A percentile compares a stretch with the other conserved stretches of the same genome.
These are phyloP conservation scores for Eueremaeus valkanovi DNA, from an alignment of 2,888 invertebrate genomes.

Conservation along the genomic window DNA sequence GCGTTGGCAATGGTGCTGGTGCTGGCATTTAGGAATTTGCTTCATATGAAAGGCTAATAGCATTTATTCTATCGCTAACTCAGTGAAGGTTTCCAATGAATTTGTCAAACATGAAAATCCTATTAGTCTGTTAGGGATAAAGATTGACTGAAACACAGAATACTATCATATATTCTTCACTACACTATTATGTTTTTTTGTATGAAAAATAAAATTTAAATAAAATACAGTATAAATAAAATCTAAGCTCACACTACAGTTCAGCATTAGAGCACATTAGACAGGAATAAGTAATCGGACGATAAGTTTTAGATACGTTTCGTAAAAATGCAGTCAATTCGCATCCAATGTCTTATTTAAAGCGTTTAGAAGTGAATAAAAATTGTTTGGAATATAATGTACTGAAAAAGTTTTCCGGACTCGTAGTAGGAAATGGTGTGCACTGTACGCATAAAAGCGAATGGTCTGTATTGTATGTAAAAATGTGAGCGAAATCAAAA, in stretches of 20 bases:
- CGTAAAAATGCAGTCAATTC: too few relatives aligned
- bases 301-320: too few relatives aligned
- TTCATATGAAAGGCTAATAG: conserved; percentile 24
- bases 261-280: too few relatives aligned
- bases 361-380: neutral
- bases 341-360: neutral
- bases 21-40: conserved; percentile 22
- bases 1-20: neutral
- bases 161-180: neutral
- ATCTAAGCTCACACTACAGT: too few relatives aligned
- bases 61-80: conserved; percentile 26
- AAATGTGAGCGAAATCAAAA: conserved; percentile 7
- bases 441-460: neutral
- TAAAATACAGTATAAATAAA: too few relatives aligned
- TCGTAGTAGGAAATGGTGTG: neutral
- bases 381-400: neutral
- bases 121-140: conserved; percentile 21
- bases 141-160: neutral
- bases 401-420: neutral
- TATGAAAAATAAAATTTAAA: neutral
- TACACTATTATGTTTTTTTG: neutral
- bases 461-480: conserved; percentile 16
- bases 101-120: conserved; percentile 35
- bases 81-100: conserved; percentile 13
- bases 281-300: too few relatives aligned